Evolutionary conservation across 2,113 vertebrate genomes (phyloP).

Genomic region (Psittacara wagleri): DNA sequence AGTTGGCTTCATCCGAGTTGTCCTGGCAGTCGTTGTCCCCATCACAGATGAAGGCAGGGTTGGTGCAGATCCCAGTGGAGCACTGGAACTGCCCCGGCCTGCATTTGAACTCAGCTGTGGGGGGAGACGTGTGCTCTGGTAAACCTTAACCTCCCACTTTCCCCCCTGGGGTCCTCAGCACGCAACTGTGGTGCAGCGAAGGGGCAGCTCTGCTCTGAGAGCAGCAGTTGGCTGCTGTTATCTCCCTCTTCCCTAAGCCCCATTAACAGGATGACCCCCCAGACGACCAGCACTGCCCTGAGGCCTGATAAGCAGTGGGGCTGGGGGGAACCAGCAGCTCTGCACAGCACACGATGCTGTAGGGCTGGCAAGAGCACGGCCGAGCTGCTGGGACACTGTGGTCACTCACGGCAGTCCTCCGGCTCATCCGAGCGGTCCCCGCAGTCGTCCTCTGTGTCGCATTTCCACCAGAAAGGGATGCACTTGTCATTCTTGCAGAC

Average conservation of each 20-base stretch:
- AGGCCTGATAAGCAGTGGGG: background rate
- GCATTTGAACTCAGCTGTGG: constrained; percentile 92
- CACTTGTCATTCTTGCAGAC: constrained; percentile 99
- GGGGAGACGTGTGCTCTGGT: background rate
- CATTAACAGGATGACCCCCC: fast-evolving
- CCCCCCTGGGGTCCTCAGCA: background rate
- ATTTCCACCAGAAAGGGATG: constrained; percentile 99
- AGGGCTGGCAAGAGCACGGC: background rate
- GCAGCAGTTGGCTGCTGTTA: background rate
- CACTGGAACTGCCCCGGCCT: constrained; percentile 97
- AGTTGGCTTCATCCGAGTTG: constrained; percentile 94
- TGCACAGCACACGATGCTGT: fast-evolving
- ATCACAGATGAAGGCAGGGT: constrained; percentile 97
- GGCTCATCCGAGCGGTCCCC: constrained; percentile 95
- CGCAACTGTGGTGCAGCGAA: fast-evolving
- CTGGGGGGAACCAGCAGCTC: background rate
- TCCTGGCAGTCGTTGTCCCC: constrained; percentile 98
- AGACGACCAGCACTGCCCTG: background rate
- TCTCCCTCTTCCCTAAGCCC: background rate
- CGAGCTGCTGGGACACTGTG: fast-evolving
- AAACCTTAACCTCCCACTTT: fast-evolving
- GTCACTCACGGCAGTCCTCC: constrained; percentile 89
- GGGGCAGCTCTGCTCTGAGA: background rate
- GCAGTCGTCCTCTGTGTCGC: constrained; percentile 96
- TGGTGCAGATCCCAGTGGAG: constrained; percentile 95